These are phyloP conservation scores for Phrixothrix hirtus DNA, from an alignment of 2,888 invertebrate species.

Conservation along the genomic window DNA sequence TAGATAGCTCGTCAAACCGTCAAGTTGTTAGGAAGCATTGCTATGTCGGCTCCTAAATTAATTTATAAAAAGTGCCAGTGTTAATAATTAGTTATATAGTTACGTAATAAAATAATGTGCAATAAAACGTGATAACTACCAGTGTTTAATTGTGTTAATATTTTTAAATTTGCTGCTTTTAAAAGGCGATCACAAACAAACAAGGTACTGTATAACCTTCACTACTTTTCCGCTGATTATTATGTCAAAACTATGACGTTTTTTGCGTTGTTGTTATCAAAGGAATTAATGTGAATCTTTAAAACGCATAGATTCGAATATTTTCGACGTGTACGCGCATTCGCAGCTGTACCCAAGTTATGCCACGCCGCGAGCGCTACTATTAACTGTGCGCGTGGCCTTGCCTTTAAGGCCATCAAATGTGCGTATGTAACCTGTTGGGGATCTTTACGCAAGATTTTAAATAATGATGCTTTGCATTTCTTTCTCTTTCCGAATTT, in stretches of 20 bases:
- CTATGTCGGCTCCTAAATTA: slow-evolving; percentile 20
- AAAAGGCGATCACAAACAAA: too few relatives aligned
- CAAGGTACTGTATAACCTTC: too few relatives aligned
- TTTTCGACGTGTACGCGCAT: not conserved
- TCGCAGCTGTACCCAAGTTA: slow-evolving; percentile 13
- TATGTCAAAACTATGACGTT: too few relatives aligned
- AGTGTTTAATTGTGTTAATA: too few relatives aligned
- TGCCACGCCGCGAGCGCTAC: slow-evolving; percentile 29
- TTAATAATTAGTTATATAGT: slow-evolving; percentile 7
- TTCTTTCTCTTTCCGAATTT: slow-evolving; percentile 3
- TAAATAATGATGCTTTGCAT: slow-evolving; percentile 3
- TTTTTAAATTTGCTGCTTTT: too few relatives aligned
- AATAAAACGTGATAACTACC: slow-evolving; percentile 10
- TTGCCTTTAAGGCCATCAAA: slow-evolving; percentile 36
- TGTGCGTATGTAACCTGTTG: slow-evolving; percentile 31
- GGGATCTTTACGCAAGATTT: slow-evolving; percentile 26
- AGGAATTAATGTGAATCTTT: too few relatives aligned
- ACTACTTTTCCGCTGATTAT: too few relatives aligned
- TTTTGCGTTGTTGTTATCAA: too few relatives aligned
- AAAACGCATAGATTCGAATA: not conserved
- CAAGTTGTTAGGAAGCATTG: slow-evolving; percentile 23
- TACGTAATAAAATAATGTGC: slow-evolving; percentile 18
- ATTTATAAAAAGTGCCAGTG: slow-evolving; percentile 14
- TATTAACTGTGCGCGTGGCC: slow-evolving; percentile 30
- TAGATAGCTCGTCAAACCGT: slow-evolving; percentile 21